These are phyloP conservation scores for Drosophila elegans DNA, from an alignment of 1,140 invertebrate species.

Conservation along the genomic window DNA sequence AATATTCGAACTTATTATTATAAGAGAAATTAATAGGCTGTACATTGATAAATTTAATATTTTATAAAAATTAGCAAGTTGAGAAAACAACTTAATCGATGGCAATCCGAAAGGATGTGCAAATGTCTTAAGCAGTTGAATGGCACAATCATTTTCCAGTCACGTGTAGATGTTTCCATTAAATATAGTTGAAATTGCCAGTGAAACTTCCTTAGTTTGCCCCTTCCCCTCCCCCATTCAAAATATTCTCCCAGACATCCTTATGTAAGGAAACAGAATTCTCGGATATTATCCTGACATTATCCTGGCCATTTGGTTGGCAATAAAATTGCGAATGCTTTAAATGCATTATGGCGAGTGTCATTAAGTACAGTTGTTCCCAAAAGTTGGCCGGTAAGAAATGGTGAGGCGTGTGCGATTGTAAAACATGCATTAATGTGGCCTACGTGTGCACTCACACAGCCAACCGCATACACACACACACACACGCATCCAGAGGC, in stretches of 20 bases:
- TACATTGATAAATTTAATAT: too few species aligned
- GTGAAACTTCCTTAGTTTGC: neutral
- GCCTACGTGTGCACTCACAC: slow-evolving; percentile 50
- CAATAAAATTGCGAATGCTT: slow-evolving; percentile 46
- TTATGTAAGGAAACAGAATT: neutral
- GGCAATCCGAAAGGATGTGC: too few species aligned
- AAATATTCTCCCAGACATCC: slow-evolving; percentile 7
- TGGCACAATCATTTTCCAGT: neutral
- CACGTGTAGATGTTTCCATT: slow-evolving; percentile 9
- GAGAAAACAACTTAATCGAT: too few species aligned
- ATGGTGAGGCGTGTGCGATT: slow-evolving; percentile 56
- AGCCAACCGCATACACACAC: neutral
- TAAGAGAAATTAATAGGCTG: too few species aligned
- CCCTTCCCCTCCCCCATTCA: too few species aligned
- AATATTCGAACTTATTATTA: too few species aligned
- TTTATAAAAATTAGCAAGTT: too few species aligned
- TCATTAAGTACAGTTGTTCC: slow-evolving; percentile 54
- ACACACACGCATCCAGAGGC: neutral
- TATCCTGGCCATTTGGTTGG: slow-evolving; percentile 39
- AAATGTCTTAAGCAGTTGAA: neutral
- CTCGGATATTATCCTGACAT: slow-evolving; percentile 18
- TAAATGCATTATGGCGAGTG: slow-evolving; percentile 58
- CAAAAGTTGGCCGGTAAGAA: slow-evolving; percentile 46
- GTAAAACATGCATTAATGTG: slow-evolving; percentile 76
- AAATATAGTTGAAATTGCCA: slow-evolving; percentile 6